Evolutionary conservation across 1,140 invertebrate species (phyloP), one percentile per base, ranked within the genome.

Genomic region (Cydia amplana): DNA sequence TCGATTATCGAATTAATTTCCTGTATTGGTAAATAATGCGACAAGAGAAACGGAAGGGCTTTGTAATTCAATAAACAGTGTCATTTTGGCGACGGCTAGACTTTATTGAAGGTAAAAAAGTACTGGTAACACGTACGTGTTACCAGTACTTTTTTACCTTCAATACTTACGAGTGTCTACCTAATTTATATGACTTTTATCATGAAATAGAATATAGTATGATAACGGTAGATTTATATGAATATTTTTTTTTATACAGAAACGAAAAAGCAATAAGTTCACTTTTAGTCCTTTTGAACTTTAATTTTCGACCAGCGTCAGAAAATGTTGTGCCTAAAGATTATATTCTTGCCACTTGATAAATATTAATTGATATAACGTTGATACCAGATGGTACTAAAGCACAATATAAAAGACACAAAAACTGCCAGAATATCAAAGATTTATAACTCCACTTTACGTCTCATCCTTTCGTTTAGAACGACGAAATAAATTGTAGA

Each of bases 1-100:
- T 70, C 65, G 36, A 70, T 70, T 70, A 70, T 70, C 65, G 32
- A 70, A 32, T 70, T 70, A 70, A 70, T 70, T 70, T 70, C 65
- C 65, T 70, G 65, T 70, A 70, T 70, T 40, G 28, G 65, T 70
- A 70, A 70, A 70, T 70, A 70, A 70, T 70, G 64, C 14, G 28
- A 67, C 64, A 67, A 5, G 65, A 70, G n/a, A 43, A 70, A 70
- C 65, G 65, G 65, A 70, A 70, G 10, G 65, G 65, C n/a, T 70
- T 70, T 36, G 65, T 70, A 10, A 70, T 70, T 70, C 16, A 70
- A 70, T 70, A 36, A 70, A 3, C 65, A 40, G 18, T 43, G 65
- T 46, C 43, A 14, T 12, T 46, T 46, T 46, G 12, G 43, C 43
- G 1, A 46, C 7, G 43, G 43, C 43, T 40, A 40, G 32, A 32